phyloP scores from a whole-genome alignment of 1,140 invertebrate species.

The Drosophila ironensis region DNA sequence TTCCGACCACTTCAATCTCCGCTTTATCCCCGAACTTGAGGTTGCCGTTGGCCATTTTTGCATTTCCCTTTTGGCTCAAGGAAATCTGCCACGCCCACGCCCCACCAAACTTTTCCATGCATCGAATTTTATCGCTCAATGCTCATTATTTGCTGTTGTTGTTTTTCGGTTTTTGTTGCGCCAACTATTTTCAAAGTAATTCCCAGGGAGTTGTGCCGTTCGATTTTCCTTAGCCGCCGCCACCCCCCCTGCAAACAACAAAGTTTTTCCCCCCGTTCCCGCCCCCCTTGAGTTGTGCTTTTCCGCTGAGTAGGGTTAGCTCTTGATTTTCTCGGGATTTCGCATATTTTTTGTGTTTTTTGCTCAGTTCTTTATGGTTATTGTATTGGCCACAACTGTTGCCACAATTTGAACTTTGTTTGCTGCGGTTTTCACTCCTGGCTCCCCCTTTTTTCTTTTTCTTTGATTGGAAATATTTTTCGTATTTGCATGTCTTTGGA shows the following conservation, averaged over 20 bases:
- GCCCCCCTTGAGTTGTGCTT: conserved; percentile 10
- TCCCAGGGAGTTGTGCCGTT: conserved; percentile 61
- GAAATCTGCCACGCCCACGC: conserved; percentile 26
- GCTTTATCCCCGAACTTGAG: conserved; percentile 20
- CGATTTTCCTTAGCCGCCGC: conserved; percentile 36
- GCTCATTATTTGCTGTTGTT: conserved; percentile 59
- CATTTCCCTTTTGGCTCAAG: conserved; percentile 25
- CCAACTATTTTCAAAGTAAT: conserved; percentile 68
- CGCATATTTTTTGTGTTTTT: conserved; percentile 11
- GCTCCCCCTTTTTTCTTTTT: conserved; percentile 11
- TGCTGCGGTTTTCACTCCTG: conserved; percentile 45
- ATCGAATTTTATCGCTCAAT: conserved; percentile 55
- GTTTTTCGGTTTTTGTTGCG: conserved; percentile 4
- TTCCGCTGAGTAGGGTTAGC: conserved; percentile 7
- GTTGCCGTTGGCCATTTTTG: conserved; percentile 30
- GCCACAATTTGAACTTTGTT: conserved; percentile 62
- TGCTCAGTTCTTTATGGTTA: conserved; percentile 42
- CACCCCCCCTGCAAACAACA: background rate
- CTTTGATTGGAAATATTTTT: conserved; percentile 39
- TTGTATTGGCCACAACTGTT: conserved; percentile 57
- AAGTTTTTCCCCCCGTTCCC: no score
- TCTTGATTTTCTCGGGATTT: conserved; percentile 26
- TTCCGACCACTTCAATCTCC: conserved; percentile 24
- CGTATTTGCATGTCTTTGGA: conserved; percentile 25
- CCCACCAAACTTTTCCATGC: background rate